Percentiles rank a stretch among this genome's conserved stretches.
Conservation (phyloP, 2,888 invertebrate species). For the Hesperia comma region DNA sequence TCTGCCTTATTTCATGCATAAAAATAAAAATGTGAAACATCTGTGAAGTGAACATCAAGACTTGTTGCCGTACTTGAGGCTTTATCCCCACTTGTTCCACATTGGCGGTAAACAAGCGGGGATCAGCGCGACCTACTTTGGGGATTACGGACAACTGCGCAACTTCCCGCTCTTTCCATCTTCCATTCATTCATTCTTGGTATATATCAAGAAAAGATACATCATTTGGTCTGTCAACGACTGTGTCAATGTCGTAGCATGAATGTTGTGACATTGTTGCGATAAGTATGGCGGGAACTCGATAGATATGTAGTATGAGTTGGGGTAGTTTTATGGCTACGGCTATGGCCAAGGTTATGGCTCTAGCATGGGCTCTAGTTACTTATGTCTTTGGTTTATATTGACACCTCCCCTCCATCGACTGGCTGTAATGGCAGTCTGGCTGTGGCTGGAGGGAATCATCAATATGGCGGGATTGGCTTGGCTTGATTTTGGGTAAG, state of each 20-base stretch:
- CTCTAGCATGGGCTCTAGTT: too few species aligned
- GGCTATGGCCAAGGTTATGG: too few species aligned
- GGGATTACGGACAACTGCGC: constrained; percentile 39
- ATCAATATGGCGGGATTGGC: too few species aligned
- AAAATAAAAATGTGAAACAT: constrained; percentile 8
- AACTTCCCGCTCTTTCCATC: constrained; percentile 23
- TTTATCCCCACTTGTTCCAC: constrained; percentile 40
- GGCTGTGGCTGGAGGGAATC: too few species aligned
- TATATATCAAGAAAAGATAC: neutral
- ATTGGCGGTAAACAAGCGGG: constrained; percentile 35
- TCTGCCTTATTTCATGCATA: constrained; percentile 4
- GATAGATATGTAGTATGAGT: too few species aligned
- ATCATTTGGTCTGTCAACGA: neutral
- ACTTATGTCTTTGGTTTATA: too few species aligned
- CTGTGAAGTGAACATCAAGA: constrained; percentile 12
- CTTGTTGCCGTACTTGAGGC: constrained; percentile 20
- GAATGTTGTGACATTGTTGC: too few species aligned
- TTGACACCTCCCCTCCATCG: too few species aligned
- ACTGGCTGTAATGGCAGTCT: too few species aligned
- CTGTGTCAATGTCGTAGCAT: neutral
- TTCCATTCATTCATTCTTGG: constrained; percentile 11
- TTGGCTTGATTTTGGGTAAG: too few species aligned
- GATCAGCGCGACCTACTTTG: constrained; percentile 38
- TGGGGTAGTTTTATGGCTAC: too few species aligned
- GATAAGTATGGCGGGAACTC: too few species aligned